These are phyloP conservation scores for Drosophila neoperkinsi DNA, from an alignment of 2,888 invertebrate species.

Conservation along the genomic window DNA sequence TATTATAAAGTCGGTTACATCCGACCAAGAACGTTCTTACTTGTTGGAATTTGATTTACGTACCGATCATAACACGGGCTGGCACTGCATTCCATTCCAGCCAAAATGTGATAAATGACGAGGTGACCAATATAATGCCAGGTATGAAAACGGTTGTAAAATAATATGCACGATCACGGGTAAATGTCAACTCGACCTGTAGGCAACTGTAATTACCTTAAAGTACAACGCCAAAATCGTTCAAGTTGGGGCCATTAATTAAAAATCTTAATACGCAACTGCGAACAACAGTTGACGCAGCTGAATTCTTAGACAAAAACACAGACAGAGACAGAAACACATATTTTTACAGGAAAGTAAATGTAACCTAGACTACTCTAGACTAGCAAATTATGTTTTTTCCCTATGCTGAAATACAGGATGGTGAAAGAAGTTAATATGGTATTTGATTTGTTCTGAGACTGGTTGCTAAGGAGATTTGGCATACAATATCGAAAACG, in stretches of 20 bases:
- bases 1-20: background rate
- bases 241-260: slow-evolving; percentile 45
- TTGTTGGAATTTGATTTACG: slow-evolving; percentile 84
- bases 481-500: slow-evolving; percentile 25
- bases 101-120: slow-evolving; percentile 99
- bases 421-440: background rate
- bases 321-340: slow-evolving; percentile 33
- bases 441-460: slow-evolving; percentile 7
- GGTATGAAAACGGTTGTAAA: slow-evolving; percentile 98
- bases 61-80: slow-evolving; percentile 98
- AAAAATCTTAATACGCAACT: slow-evolving; percentile 41
- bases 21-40: background rate
- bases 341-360: slow-evolving; percentile 6
- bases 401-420: slow-evolving; percentile 6
- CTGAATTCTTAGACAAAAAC: slow-evolving; percentile 32
- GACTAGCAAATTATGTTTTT: slow-evolving; percentile 7
- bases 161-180: slow-evolving; percentile 97
- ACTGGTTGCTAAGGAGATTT: slow-evolving; percentile 18
- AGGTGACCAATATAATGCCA: slow-evolving; percentile 97
- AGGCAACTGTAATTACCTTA: slow-evolving; percentile 98
- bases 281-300: slow-evolving; percentile 47
- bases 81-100: slow-evolving; percentile 99
- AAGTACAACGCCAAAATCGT: slow-evolving; percentile 71
- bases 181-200: slow-evolving; percentile 96
- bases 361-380: slow-evolving; percentile 30